Evolutionary conservation across 2,888 invertebrate species (phyloP).

Genomic region (Amphipyra berbera): DNA sequence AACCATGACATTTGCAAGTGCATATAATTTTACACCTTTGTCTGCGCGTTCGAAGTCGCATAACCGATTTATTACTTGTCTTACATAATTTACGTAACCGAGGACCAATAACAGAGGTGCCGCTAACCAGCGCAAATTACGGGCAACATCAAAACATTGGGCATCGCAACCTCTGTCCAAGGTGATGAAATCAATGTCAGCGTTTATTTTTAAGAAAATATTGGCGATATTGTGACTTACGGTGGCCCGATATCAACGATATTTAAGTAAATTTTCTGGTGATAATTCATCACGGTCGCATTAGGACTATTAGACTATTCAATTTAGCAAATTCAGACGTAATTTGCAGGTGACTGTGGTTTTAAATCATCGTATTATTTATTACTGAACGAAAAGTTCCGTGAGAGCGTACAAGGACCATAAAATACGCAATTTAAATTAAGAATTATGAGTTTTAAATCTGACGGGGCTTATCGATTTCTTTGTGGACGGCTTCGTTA

Average conservation of each 20-base stretch:
- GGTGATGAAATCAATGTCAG: conserved; percentile 46
- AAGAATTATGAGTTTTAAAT: conserved; percentile 32
- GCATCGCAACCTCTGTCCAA: conserved; percentile 30
- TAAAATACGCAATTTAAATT: conserved; percentile 24
- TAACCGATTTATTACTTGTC: conserved; percentile 24
- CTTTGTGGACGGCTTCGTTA: not conserved
- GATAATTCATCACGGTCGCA: conserved; percentile 41
- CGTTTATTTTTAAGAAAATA: conserved; percentile 25
- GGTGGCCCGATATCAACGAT: conserved; percentile 12
- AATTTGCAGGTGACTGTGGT: conserved; percentile 32
- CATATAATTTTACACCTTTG: conserved; percentile 48
- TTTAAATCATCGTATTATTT: conserved; percentile 33
- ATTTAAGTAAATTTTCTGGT: conserved; percentile 25
- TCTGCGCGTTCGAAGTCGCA: conserved; percentile 24
- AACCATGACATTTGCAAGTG: conserved; percentile 58
- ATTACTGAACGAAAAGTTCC: conserved; percentile 27
- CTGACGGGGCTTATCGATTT: conserved; percentile 16
- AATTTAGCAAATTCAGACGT: conserved; percentile 40
- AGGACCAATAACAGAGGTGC: conserved; percentile 31
- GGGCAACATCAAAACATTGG: conserved; percentile 23
- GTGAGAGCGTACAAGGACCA: conserved; percentile 17
- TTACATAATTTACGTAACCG: conserved; percentile 56
- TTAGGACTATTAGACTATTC: conserved; percentile 31
- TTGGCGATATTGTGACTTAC: conserved; percentile 26
- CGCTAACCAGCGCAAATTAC: conserved; percentile 41